Conservation (phyloP, 2,113 vertebrate genomes). For the Cephalopholis sonnerati region DNA sequence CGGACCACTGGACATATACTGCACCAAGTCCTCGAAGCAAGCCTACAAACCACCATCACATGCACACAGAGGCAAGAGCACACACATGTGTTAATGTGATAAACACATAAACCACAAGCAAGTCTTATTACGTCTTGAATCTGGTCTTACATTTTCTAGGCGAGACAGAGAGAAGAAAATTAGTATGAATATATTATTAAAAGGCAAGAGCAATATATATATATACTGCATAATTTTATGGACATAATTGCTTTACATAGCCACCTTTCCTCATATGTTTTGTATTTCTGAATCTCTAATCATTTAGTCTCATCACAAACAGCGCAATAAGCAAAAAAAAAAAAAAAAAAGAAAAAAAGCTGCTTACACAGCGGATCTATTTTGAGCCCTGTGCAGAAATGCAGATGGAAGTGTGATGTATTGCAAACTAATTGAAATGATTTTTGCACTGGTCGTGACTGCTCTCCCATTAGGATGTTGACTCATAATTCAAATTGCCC, state of each 20-base stretch:
- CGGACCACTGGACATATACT: slow-evolving; percentile 90
- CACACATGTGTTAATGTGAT: slow-evolving; percentile 8
- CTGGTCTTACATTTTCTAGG: neutral
- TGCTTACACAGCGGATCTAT: slow-evolving; percentile 70
- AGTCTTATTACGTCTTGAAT: neutral
- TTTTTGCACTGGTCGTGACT: slow-evolving; percentile 43
- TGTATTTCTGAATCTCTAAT: slow-evolving; percentile 51
- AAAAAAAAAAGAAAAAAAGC: slow-evolving; percentile 49
- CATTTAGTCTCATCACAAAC: slow-evolving; percentile 57
- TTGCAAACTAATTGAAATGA: slow-evolving; percentile 56
- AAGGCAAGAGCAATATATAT: neutral
- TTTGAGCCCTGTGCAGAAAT: slow-evolving; percentile 61
- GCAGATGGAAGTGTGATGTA: slow-evolving; percentile 59
- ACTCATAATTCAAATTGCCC: slow-evolving; percentile 46
- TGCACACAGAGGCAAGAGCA: slow-evolving; percentile 30
- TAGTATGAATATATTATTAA: neutral
- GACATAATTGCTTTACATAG: slow-evolving; percentile 8
- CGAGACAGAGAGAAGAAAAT: neutral
- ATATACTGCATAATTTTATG: neutral
- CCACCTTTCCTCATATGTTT: slow-evolving; percentile 27
- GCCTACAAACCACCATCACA: slow-evolving; percentile 75
- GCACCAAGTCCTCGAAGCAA: slow-evolving; percentile 87
- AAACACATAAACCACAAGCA: neutral
- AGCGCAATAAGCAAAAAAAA: slow-evolving; percentile 62
- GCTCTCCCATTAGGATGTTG: slow-evolving; percentile 31